Conservation (phyloP, 2,113 vertebrate species). For the Malurus melanocephalus region DNA sequence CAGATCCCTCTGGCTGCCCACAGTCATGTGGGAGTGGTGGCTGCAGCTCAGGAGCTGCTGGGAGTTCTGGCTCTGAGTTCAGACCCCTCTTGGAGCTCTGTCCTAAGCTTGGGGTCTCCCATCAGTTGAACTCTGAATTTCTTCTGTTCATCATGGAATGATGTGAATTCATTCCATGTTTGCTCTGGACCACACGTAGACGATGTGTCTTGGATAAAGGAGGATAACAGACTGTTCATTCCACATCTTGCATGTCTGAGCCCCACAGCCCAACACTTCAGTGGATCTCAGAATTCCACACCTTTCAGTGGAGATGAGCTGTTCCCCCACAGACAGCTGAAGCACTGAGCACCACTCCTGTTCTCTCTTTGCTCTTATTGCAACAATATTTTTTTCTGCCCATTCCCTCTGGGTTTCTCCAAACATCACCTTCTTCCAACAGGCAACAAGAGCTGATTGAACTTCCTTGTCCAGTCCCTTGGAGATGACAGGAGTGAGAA, state of each 20-base stretch:
- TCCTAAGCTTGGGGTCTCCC: neutral
- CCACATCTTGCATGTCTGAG: neutral
- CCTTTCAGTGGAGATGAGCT: neutral
- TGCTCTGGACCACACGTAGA: neutral
- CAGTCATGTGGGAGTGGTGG: neutral
- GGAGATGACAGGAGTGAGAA: neutral
- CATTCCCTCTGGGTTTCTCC: neutral
- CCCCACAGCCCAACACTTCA: neutral
- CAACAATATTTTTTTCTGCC: neutral
- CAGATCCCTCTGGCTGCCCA: neutral
- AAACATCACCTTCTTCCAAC: neutral
- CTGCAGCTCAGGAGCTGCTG: neutral
- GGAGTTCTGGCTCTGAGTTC: neutral
- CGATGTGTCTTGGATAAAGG: neutral
- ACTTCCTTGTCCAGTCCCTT: neutral
- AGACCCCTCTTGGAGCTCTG: neutral
- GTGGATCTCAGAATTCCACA: neutral
- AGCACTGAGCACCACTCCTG: neutral
- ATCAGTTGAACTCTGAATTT: neutral
- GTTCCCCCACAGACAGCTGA: neutral
- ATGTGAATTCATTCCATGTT: accelerated
- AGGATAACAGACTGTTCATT: neutral
- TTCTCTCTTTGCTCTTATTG: neutral
- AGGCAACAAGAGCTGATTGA: neutral
- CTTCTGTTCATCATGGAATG: accelerated